Evolutionary conservation across 2,113 vertebrate species (phyloP), one percentile per base, ranked within the genome.

Genomic region (Morone chrysops): DNA sequence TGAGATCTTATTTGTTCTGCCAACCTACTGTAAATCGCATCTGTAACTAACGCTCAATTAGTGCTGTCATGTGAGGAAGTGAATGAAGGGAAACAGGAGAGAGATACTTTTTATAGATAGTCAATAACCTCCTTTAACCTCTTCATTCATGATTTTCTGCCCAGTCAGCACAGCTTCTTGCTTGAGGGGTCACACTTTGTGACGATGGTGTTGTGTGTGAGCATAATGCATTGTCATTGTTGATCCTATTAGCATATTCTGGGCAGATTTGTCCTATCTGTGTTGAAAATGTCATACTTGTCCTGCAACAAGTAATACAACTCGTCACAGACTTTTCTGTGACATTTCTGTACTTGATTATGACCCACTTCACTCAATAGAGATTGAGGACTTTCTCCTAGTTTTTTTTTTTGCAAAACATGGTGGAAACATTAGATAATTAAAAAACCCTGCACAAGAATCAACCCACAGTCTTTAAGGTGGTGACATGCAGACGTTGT

Each of bases 41-140:
- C 38, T 54, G 68, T 69, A 17, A 14, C 57, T 57, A 14, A 31
- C 56, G 8, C 7, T 53, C 18, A 25, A 25, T 22, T 22, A 59
- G 56, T 31, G 3, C 56, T 14, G 12, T 70, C 11, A 13, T 66
- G 78, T 70, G 74, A 72, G 65, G 82, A 85, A 69, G 50, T 78
- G 66, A 75, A 47, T 59, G 48, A 43, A 75, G 70, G 36, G 60
- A 66, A 81, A 45, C 78, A 60, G 67, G 51, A 54, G 62, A 53
- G 43, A 70, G 38, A 53, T 22, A 62, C 59, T 79, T 45, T 8
- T 38, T 60, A 50, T 38, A 45, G 6, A 61, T n/a, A 40, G 78
- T 70, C 57, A 83, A 36, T 45, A 48, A 74, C 67, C 86, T 80
- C 48, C 50, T 77, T 76, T 82, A 73, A 80, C 81, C 87, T 90